Evolutionary conservation across 2,113 vertebrate genomes (phyloP).

Genomic region (Pelvicachromis taeniatus): DNA sequence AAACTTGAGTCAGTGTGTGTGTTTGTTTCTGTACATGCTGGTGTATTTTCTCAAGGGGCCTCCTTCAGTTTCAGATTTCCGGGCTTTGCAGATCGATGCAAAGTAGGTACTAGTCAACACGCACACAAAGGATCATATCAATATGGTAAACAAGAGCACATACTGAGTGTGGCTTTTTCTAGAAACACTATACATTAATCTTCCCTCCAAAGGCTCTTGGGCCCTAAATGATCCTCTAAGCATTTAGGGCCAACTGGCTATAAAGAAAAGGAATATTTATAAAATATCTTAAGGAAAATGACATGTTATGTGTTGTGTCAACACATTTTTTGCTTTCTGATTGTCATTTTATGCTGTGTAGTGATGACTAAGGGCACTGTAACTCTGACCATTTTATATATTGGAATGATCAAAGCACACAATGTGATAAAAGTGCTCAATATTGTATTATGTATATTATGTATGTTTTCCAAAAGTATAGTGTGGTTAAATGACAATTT

Average conservation of each 20-base stretch:
- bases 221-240: background rate
- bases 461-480: background rate
- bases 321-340: background rate
- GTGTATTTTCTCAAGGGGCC: constrained; percentile 42
- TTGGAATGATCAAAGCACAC: background rate
- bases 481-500: background rate
- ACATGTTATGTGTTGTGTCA: background rate
- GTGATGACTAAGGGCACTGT: background rate
- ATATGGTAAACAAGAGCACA: constrained; percentile 44
- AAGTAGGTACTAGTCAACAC: constrained; percentile 46
- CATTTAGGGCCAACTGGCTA: background rate
- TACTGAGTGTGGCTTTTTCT: background rate
- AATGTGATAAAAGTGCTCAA: background rate
- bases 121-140: constrained; percentile 5
- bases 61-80: constrained; percentile 59
- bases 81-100: constrained; percentile 60
- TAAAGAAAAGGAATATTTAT: background rate
- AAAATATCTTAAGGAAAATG: background rate
- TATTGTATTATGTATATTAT: background rate
- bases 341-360: background rate
- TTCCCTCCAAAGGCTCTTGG: background rate
- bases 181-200: constrained; percentile 3
- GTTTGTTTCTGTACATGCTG: constrained; percentile 30
- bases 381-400: background rate
- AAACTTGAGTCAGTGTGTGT: background rate